These are phyloP conservation scores for Pristionchus maxplancki DNA, from an alignment of 2,888 invertebrate species.

Conservation along the genomic window DNA sequence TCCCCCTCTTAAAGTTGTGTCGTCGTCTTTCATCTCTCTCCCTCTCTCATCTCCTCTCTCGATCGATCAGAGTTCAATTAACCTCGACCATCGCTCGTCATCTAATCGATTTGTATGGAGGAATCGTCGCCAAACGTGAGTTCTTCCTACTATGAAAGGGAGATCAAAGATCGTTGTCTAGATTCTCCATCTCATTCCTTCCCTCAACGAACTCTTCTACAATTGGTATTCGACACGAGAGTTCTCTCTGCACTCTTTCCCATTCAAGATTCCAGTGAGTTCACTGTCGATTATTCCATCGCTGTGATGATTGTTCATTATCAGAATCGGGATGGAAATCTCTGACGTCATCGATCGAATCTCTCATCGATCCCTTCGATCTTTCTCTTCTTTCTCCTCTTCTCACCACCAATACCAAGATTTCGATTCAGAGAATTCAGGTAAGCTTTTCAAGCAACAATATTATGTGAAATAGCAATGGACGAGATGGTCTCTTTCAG, in stretches of 20 bases:
- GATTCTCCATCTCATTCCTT: conserved; percentile 2
- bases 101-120: not conserved
- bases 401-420: conserved; percentile 61
- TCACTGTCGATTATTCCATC: no score
- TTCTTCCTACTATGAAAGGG: not conserved
- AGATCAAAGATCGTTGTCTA: not conserved
- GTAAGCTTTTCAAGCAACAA: conserved; percentile 17
- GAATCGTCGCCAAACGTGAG: not conserved
- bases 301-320: no score
- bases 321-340: conserved; percentile 16
- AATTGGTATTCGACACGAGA: conserved; percentile 49
- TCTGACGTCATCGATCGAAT: conserved; percentile 10
- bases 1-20: not conserved
- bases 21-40: conserved; percentile 1
- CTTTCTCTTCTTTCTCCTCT: conserved; percentile 60
- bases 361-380: conserved; percentile 64
- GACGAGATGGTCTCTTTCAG: not conserved
- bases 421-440: conserved; percentile 61
- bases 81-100: not conserved
- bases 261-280: conserved; percentile 5
- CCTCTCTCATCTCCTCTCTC: conserved; percentile 50
- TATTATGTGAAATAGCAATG: no score
- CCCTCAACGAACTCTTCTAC: conserved; percentile 48
- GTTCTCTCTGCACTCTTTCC: conserved; percentile 50
- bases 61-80: not conserved